phyloP scores from a whole-genome alignment of 2,113 vertebrate genomes.

The Neolamprologus fasciatus region DNA sequence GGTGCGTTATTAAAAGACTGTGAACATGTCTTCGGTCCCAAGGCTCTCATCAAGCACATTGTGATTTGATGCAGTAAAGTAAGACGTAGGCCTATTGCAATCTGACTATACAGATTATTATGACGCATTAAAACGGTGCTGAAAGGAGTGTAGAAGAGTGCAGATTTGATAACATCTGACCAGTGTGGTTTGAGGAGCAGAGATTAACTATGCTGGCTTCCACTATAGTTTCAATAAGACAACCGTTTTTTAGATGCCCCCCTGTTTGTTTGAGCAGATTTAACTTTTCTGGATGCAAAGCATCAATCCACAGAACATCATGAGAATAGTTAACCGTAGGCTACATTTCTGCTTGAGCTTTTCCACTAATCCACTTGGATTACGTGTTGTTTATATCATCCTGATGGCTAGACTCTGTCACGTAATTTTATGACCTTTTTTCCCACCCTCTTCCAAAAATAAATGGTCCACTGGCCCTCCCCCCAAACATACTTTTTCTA shows the following conservation, averaged over 20 bases:
- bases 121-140: not conserved
- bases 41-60: constrained; percentile 6
- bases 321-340: constrained; percentile 27
- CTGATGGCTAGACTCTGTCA: constrained; percentile 53
- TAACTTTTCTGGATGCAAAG: constrained; percentile 4
- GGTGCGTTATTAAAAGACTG: constrained; percentile 25
- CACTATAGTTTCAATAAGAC: not conserved
- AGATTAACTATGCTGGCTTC: not conserved
- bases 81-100: not conserved
- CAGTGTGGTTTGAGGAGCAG: not conserved
- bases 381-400: constrained; percentile 44
- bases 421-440: constrained; percentile 27
- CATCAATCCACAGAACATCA: constrained; percentile 18
- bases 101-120: not conserved
- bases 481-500: not conserved
- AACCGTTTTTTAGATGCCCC: not conserved
- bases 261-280: not conserved
- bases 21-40: not conserved
- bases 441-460: constrained; percentile 13
- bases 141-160: not conserved
- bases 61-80: constrained; percentile 11
- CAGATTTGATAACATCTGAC: not conserved
- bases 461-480: not conserved
- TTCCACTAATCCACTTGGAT: constrained; percentile 65
- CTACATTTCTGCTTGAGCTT: constrained; percentile 51